Percentiles rank a stretch among this genome's conserved stretches.
phyloP scores from a whole-genome alignment of 2,888 invertebrate genomes.

The Periphyllus acericola region DNA sequence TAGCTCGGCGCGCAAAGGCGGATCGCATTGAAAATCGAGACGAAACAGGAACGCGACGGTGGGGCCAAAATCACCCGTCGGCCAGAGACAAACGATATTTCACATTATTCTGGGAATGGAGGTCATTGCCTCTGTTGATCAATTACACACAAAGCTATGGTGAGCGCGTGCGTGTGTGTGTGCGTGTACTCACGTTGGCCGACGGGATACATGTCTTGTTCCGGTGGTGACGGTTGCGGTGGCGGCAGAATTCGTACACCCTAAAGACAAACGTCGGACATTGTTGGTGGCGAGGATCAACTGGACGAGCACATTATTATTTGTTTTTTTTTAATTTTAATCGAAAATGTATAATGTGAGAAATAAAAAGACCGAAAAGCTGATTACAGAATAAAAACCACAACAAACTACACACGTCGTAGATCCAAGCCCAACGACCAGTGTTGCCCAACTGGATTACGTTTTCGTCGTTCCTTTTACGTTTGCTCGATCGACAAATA shows the following conservation, averaged over 20 bases:
- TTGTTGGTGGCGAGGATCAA: conserved; percentile 30
- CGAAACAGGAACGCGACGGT: neutral
- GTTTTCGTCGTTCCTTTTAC: neutral
- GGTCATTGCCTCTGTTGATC: conserved; percentile 62
- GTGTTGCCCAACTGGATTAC: conserved; percentile 53
- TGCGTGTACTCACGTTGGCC: conserved; percentile 74
- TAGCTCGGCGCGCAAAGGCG: neutral
- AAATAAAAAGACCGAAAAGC: conserved; percentile 55
- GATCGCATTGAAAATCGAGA: neutral
- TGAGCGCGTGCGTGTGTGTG: conserved; percentile 66
- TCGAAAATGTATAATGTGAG: conserved; percentile 3
- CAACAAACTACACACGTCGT: conserved; percentile 64
- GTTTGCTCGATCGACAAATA: conserved; percentile 35
- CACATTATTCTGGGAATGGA: conserved; percentile 59
- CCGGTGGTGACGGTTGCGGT: conserved; percentile 56
- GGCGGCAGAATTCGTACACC: neutral
- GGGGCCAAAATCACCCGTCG: neutral
- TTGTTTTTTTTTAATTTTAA: conserved; percentile 38
- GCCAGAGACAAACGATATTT: conserved; percentile 25
- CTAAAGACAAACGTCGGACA: conserved; percentile 18
- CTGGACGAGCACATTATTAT: conserved; percentile 58
- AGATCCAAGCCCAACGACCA: conserved; percentile 55
- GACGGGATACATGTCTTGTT: conserved; percentile 73
- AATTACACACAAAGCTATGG: conserved; percentile 49
- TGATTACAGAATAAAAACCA: conserved; percentile 67